Evolutionary conservation across 2,888 invertebrate genomes (phyloP), one percentile per base, ranked within the genome.

Genomic region (Xiphydria camelus): DNA sequence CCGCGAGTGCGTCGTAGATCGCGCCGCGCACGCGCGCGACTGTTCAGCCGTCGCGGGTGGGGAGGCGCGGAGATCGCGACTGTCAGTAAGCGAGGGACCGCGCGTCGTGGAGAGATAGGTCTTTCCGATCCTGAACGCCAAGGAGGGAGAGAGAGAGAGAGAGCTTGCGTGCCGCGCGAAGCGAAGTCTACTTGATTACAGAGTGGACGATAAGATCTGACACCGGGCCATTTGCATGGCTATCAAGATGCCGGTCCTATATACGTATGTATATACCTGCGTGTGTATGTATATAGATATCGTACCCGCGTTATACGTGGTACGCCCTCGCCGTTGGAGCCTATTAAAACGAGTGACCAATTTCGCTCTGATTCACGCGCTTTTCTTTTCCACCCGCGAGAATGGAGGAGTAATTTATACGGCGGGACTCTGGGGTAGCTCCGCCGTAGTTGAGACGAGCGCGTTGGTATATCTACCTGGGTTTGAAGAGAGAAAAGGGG

Each of bases 151-250:
- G 18, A 23, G n/a, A n/a, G n/a, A 6, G 6, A 9, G 32, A 12
- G 32, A 6, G 34, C 21, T 40, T 32, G 38, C 45, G 45, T 45
- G 45, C 38, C 45, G 34, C 22, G 32, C 34, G 39, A 26, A 23
- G 32, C 40, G 45, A 31, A 18, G 33, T 33, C 33, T 33, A 33
- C 39, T 45, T 45, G 45, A 45, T 45, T 45, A 45, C 45, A 40
- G 33, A 40, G 18, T 29, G 21, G n/a, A 32, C 54, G 55, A 55
- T 55, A 55, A 45, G 47, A 55, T 55, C 54, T 55, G 55, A 54
- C 55, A 54, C 54, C 50, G 51, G 54, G 48, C 51, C 51, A 54
- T 55, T 55, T 55, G 55, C 55, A 55, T 54, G 55, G 54, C 51
- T 55, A 55, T 55, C 55, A 51, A 55, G 55, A 55, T 54, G 50